Base-by-base conservation (phyloP, 2,113 vertebrate species). In the Neolamprologus modestus region DNA sequence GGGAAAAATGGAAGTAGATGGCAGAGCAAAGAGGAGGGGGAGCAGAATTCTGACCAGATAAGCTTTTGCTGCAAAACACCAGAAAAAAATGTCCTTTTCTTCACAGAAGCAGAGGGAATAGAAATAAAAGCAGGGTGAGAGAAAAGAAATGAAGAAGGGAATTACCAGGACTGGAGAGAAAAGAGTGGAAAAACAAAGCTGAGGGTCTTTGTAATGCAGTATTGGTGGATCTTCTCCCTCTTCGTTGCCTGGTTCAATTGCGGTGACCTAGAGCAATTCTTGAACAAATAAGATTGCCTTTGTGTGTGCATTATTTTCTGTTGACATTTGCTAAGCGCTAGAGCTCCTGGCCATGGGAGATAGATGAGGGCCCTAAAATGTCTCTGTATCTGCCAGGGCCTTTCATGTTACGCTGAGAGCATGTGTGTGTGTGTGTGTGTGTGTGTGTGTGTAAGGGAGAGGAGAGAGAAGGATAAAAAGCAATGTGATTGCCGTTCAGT, bases 231-330 rank as follows among this genome's bases (percentile, higher is more conserved):
- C 87, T 57, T 84, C 84, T 90, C 82, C 59, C 82, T 90, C 88
- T 42, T 84, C 28, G 14, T 90, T 90, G 91, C 89, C 95, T 83
- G 91, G 88, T 91, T 96, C 93, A 95, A 96, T 96, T 95, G 94
- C 92, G 54, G 92, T 95, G 96, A 97, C 96, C 96, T 96, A 92
- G 94, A 96, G 96, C 96, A 92, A 96, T 97, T 97, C 94, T 96
- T 96, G 94, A 96, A 96, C 96, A 96, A 97, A 97, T 96, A 96
- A 97, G 95, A 96, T 97, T 96, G 96, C 95, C 94, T 96, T 95
- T 96, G 96, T 95, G 94, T 96, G 95, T 92, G 95, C 95, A 96
- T 97, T 96, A 96, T 96, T 96, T 96, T 97, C 95, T 96, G 95
- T 97, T 97, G 96, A 97, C 96, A 97, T 97, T 97, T 96, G 96